Conservation (phyloP, 2,888 invertebrate species). For the Pycnomerus fuliginosus region DNA sequence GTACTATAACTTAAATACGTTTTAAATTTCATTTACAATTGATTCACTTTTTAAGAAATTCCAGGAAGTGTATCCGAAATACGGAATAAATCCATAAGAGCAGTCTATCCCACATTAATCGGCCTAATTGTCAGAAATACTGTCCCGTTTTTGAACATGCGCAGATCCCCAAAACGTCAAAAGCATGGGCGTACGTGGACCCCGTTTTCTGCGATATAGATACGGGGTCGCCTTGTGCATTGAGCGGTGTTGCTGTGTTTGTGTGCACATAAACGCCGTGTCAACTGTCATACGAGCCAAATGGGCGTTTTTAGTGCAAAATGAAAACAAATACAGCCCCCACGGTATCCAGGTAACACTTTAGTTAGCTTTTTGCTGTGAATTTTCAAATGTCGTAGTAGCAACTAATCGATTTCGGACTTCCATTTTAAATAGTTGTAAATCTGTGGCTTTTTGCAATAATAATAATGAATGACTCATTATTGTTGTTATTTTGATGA, state of each 20-base stretch:
- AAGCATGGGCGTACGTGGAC: no score
- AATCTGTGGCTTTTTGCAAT: constrained; percentile 11
- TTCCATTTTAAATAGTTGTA: constrained; percentile 25
- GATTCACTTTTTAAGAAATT: no score
- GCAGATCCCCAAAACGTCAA: no score
- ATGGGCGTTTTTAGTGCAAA: constrained; percentile 28
- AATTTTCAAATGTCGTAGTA: constrained; percentile 6
- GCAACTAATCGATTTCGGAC: constrained; percentile 26
- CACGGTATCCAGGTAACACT: constrained; percentile 22
- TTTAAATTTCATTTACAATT: no score
- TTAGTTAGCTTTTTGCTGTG: constrained; percentile 8
- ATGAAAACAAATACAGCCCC: constrained; percentile 20
- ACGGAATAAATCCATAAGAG: no score
- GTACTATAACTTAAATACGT: no score
- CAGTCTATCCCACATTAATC: no score
- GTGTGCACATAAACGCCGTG: constrained; percentile 25
- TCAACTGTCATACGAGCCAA: constrained; percentile 31
- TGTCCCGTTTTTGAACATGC: no score
- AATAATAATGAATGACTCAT: constrained; percentile 6
- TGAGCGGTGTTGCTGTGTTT: no score
- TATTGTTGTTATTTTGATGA: constrained; percentile 5
- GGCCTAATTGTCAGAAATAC: no score
- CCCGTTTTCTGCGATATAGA: constrained; percentile 20
- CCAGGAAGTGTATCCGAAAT: no score
- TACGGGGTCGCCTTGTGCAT: no score